Conservation (phyloP, 2,888 invertebrate species). For the Callosobruchus maculatus region DNA sequence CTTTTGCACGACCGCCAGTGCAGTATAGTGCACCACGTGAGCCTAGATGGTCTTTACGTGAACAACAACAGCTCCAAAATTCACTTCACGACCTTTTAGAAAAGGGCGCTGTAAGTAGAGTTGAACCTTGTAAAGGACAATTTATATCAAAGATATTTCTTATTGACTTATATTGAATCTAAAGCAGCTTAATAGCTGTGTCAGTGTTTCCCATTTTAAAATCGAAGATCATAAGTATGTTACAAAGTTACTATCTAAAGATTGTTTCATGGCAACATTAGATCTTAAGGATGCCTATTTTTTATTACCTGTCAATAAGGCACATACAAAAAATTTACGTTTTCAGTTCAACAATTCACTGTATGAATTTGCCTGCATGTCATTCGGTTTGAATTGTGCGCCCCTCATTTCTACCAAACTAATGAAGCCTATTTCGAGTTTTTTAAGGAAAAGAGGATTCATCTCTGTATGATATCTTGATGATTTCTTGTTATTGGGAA, state of each 20-base stretch:
- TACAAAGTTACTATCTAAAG: neutral
- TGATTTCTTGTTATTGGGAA: slow-evolving; percentile 5
- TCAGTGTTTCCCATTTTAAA: slow-evolving; percentile 1
- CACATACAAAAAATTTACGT: slow-evolving; percentile 8
- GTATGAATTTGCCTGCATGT: slow-evolving; percentile 9
- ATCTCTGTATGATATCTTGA: slow-evolving; percentile 4
- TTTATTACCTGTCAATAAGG: slow-evolving; percentile 1
- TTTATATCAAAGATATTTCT: slow-evolving; percentile 10
- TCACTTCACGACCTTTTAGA: slow-evolving; percentile 6
- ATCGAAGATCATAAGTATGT: slow-evolving; percentile 1
- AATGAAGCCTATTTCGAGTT: neutral
- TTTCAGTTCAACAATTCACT: slow-evolving; percentile 5
- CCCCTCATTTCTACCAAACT: slow-evolving; percentile 1
- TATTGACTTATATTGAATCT: slow-evolving; percentile 2
- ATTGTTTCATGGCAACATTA: slow-evolving; percentile 4
- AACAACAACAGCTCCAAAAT: neutral
- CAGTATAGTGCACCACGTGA: slow-evolving; percentile 1
- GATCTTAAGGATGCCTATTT: slow-evolving; percentile 7
- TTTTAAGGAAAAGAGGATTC: slow-evolving; percentile 8
- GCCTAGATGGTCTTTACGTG: slow-evolving; percentile 5
- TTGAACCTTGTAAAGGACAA: slow-evolving; percentile 1
- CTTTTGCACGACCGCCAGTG: slow-evolving; percentile 6
- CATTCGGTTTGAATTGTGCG: slow-evolving; percentile 6
- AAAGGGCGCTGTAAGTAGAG: slow-evolving; percentile 5
- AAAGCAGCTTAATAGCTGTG: neutral